Percentiles rank a stretch among this genome's conserved stretches.
Conservation (phyloP, 2,113 vertebrate species). For the Telmatochromis sp. region DNA sequence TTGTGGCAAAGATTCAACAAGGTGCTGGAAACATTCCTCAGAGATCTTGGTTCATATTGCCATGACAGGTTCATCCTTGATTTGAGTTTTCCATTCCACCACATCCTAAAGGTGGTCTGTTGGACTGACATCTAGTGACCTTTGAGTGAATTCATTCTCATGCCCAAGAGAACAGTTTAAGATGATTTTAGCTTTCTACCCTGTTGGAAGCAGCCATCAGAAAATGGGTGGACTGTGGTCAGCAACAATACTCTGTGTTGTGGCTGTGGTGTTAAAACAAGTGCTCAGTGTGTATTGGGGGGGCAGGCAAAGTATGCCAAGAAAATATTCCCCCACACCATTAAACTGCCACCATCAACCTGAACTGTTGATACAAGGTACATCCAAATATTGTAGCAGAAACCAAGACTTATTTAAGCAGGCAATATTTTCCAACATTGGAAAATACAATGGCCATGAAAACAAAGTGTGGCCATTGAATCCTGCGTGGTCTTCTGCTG, state of each 20-base stretch:
- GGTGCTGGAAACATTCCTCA: fast-evolving
- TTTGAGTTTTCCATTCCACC: neutral
- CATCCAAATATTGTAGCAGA: neutral
- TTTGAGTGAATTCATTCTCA: fast-evolving
- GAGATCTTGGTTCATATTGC: neutral
- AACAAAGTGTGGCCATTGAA: too few species aligned
- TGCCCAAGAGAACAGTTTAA: neutral
- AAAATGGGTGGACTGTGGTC: neutral
- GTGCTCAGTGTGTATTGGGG: neutral
- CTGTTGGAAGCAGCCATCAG: neutral
- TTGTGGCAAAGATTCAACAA: fast-evolving
- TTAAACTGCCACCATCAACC: fast-evolving
- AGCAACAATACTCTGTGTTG: neutral
- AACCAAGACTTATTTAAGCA: neutral
- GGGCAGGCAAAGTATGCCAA: neutral
- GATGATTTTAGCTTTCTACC: neutral
- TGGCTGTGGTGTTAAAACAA: neutral
- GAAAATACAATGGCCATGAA: neutral
- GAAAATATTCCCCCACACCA: fast-evolving
- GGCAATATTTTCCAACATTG: neutral
- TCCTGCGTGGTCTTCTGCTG: neutral
- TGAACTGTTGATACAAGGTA: neutral
- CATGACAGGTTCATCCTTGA: neutral
- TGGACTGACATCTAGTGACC: neutral
- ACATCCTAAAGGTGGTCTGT: neutral